Percentiles rank a stretch among this genome's conserved stretches.
These are phyloP conservation scores for Notarius lentiginosus DNA, from an alignment of 2,113 vertebrate species.

Conservation along the genomic window DNA sequence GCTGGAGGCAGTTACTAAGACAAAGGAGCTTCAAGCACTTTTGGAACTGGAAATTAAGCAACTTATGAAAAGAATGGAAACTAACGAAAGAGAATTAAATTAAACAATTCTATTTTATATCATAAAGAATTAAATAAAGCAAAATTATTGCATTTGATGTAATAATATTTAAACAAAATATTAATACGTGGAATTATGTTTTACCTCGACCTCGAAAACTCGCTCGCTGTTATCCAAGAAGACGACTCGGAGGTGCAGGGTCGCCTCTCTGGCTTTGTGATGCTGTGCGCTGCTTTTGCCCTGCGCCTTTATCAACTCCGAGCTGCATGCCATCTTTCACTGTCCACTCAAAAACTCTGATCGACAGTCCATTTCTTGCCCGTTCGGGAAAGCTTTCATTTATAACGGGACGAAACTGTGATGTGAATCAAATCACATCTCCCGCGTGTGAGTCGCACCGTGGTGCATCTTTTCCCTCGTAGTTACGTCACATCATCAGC, in stretches of 20 bases:
- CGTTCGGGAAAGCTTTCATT: background rate
- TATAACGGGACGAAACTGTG: no score
- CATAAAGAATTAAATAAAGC: background rate
- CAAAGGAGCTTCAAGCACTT: background rate
- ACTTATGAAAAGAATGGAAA: background rate
- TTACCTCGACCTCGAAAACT: slow-evolving; percentile 76
- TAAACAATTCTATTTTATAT: background rate
- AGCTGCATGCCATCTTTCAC: slow-evolving; percentile 52
- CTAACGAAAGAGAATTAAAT: background rate
- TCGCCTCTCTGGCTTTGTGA: slow-evolving; percentile 61
- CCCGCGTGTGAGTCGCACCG: background rate
- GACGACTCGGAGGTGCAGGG: slow-evolving; percentile 70
- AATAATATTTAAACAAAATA: no score
- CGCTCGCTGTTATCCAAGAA: slow-evolving; percentile 76
- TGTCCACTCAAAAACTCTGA: background rate
- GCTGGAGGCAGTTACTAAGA: background rate
- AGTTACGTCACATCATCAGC: background rate
- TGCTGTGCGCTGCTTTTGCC: slow-evolving; percentile 39
- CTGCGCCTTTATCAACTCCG: slow-evolving; percentile 51
- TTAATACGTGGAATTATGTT: background rate
- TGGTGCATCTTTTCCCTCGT: background rate
- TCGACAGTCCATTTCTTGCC: background rate
- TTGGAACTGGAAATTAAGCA: background rate
- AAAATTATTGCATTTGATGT: background rate
- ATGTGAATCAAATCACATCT: background rate